phyloP scores from a whole-genome alignment of 2,113 vertebrate genomes.

The Greenwoodochromis staneri region DNA sequence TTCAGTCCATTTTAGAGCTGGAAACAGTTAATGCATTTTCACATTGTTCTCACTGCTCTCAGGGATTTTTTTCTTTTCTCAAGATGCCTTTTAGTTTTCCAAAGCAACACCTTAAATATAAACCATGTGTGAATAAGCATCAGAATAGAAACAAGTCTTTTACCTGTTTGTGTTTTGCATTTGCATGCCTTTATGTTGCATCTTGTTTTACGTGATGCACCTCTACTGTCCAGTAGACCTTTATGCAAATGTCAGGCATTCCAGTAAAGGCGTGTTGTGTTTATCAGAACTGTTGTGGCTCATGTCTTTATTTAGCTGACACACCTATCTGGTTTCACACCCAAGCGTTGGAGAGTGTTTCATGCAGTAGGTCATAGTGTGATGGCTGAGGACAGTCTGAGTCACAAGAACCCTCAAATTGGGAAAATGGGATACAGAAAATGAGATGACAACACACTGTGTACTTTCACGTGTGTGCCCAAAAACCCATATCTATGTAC shows the following conservation, averaged over 20 bases:
- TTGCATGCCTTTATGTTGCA: background rate
- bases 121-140: background rate
- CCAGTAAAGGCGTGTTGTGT: slow-evolving; percentile 50
- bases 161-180: background rate
- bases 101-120: background rate
- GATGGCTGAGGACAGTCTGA: slow-evolving; percentile 45
- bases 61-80: background rate
- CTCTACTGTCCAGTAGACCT: background rate
- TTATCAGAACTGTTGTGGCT: slow-evolving; percentile 56
- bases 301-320: slow-evolving; percentile 63
- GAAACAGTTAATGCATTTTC: background rate
- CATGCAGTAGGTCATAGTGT: slow-evolving; percentile 62
- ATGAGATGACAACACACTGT: slow-evolving; percentile 12
- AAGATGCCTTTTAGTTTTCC: background rate
- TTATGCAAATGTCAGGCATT: slow-evolving; percentile 59
- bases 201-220: slow-evolving; percentile 16
- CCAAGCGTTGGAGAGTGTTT: slow-evolving; percentile 34
- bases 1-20: background rate
- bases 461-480: background rate
- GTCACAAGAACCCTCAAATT: slow-evolving; percentile 33
- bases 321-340: slow-evolving; percentile 55
- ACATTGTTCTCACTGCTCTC: background rate
- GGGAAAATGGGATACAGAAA: slow-evolving; percentile 20
- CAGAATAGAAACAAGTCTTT: background rate
- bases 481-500: background rate